phyloP scores from a whole-genome alignment of 2,888 invertebrate genomes.

The Cordilura impudica region DNA sequence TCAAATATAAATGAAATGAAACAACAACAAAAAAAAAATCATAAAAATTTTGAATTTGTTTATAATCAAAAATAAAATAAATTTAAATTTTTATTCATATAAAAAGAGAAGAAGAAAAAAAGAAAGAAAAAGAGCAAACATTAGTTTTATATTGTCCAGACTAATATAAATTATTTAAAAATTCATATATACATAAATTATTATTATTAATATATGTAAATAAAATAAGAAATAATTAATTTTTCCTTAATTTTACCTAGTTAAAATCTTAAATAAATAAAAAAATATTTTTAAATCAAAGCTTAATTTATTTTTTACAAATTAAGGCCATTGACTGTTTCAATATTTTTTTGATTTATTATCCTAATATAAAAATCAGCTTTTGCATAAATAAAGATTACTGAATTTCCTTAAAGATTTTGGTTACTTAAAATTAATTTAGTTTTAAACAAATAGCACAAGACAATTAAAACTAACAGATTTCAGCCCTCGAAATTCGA shows the following conservation, averaged over 20 bases:
- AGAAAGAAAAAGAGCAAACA: conserved; percentile 74
- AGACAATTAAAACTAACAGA: too few relatives aligned
- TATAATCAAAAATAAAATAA: background rate
- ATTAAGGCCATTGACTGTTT: conserved; percentile 17
- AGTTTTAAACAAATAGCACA: too few relatives aligned
- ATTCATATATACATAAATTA: conserved; percentile 1
- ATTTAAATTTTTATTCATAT: conserved; percentile 42
- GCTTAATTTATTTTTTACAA: conserved; percentile 23
- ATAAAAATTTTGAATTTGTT: conserved; percentile 26
- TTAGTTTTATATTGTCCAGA: conserved; percentile 67
- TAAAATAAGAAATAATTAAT: conserved; percentile 19
- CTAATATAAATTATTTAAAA: conserved; percentile 32
- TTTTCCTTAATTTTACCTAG: background rate
- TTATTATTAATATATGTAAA: conserved; percentile 17
- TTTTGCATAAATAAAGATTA: too few relatives aligned
- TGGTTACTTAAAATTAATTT: too few relatives aligned
- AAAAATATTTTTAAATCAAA: conserved; percentile 7
- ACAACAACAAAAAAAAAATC: conserved; percentile 7
- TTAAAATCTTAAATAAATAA: conserved; percentile 14
- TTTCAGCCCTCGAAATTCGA: too few relatives aligned
- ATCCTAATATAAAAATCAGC: too few relatives aligned
- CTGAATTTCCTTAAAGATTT: too few relatives aligned
- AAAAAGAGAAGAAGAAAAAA: conserved; percentile 70
- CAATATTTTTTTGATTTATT: background rate
- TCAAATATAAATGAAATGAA: conserved; percentile 19